Percentiles rank a stretch among this genome's conserved stretches.
phyloP scores from a whole-genome alignment of 2,113 vertebrate genomes.

The Bubalus kerabau region DNA sequence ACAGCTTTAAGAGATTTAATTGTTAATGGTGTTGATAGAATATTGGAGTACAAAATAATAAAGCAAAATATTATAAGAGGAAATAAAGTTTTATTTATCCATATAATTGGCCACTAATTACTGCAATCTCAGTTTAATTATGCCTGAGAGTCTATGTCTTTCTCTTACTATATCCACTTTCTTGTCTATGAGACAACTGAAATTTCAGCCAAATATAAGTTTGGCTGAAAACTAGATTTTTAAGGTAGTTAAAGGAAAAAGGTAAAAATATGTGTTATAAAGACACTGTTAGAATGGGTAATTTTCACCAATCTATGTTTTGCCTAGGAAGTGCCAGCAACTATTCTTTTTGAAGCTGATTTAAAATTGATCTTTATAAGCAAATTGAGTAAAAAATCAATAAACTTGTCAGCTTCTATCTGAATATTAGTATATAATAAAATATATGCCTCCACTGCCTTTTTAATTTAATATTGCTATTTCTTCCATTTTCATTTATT shows the following conservation, averaged over 20 bases:
- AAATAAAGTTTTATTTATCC: background rate
- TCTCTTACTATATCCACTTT: background rate
- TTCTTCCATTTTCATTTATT: background rate
- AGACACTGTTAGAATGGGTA: background rate
- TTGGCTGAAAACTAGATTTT: background rate
- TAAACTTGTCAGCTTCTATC: background rate
- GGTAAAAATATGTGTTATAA: background rate
- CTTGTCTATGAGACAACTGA: background rate
- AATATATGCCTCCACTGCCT: background rate
- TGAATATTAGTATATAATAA: background rate
- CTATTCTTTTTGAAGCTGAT: background rate
- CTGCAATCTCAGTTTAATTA: background rate
- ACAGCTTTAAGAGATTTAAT: background rate
- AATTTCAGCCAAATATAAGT: background rate
- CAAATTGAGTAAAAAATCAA: background rate
- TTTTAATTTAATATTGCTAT: background rate
- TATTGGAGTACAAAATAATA: background rate
- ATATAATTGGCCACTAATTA: background rate
- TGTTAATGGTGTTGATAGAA: background rate
- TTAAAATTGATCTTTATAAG: background rate
- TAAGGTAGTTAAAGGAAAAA: background rate
- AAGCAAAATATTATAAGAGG: background rate
- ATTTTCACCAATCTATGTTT: background rate
- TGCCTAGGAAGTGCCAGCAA: background rate
- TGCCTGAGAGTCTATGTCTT: background rate